Percentiles rank a stretch among this genome's conserved stretches.
Conservation (phyloP, 1,140 invertebrate species). For the Nasonia longicornis region DNA sequence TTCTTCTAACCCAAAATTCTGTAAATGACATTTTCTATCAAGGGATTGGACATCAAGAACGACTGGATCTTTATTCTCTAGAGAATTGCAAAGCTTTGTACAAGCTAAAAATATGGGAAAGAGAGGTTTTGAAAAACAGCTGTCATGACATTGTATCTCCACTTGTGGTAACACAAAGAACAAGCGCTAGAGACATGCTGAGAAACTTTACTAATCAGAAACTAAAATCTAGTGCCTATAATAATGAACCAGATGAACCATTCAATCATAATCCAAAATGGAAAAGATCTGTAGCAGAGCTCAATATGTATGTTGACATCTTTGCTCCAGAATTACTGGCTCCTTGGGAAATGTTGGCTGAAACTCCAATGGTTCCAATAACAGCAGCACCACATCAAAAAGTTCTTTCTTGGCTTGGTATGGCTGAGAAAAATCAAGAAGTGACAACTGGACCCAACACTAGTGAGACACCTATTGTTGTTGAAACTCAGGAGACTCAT, state of each 20-base stretch:
- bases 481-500: slow-evolving; percentile 53
- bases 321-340: slow-evolving; percentile 62
- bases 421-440: slow-evolving; percentile 33
- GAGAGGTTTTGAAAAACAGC: slow-evolving; percentile 22
- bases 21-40: slow-evolving; percentile 66
- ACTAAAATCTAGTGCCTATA: slow-evolving; percentile 32
- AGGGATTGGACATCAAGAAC: slow-evolving; percentile 56
- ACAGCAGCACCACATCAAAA: slow-evolving; percentile 58
- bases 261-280: slow-evolving; percentile 50
- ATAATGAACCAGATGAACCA: slow-evolving; percentile 2
- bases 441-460: not conserved
- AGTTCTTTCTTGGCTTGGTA: slow-evolving; percentile 62
- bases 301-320: slow-evolving; percentile 59
- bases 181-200: slow-evolving; percentile 33
- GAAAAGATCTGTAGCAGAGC: slow-evolving; percentile 58
- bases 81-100: slow-evolving; percentile 55
- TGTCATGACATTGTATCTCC: slow-evolving; percentile 21
- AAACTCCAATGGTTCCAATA: slow-evolving; percentile 47
- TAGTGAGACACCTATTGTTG: slow-evolving; percentile 45
- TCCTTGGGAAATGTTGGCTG: slow-evolving; percentile 62
- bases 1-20: slow-evolving; percentile 62
- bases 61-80: slow-evolving; percentile 52
- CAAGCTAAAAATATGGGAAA: slow-evolving; percentile 58
- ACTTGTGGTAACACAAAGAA: slow-evolving; percentile 35
- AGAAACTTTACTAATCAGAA: slow-evolving; percentile 57